Conservation (phyloP, 2,797 vertebrate species). For the Sebastes itinus region DNA sequence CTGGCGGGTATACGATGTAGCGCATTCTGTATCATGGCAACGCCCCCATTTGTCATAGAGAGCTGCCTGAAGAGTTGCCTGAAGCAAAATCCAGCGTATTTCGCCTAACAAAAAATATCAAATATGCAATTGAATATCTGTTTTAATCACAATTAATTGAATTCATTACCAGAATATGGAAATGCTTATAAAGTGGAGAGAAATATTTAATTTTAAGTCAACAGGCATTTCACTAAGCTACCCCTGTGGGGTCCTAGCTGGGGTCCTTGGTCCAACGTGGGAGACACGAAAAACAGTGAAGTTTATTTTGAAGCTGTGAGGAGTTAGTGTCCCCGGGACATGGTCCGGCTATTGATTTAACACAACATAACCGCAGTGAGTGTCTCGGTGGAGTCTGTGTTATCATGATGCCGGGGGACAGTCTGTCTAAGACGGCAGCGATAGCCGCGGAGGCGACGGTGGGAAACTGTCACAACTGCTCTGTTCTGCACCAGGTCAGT, state of each 20-base stretch:
- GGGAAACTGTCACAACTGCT: constrained; percentile 87
- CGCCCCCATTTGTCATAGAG: not conserved
- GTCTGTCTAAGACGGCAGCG: constrained; percentile 79
- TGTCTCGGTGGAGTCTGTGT: not conserved
- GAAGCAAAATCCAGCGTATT: not conserved
- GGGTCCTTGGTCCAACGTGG: constrained; percentile 82
- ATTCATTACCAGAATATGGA: rapidly evolving
- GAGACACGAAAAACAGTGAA: constrained; percentile 73
- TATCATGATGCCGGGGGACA: constrained; percentile 96
- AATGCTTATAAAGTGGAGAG: rapidly evolving
- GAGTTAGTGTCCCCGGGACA: not conserved
- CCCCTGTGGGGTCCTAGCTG: constrained; percentile 42
- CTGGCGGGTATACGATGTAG: not conserved
- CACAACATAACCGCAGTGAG: not conserved
- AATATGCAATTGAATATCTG: rapidly evolving
- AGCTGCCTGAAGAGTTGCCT: constrained; percentile 43
- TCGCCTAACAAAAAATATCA: rapidly evolving
- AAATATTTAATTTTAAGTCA: not conserved
- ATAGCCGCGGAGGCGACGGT: constrained; percentile 82
- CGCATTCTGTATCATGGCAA: not conserved
- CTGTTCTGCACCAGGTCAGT: constrained; percentile 84
- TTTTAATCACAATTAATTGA: rapidly evolving
- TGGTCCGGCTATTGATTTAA: not conserved
- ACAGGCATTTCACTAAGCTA: constrained; percentile 46
- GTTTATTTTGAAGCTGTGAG: constrained; percentile 65